These are phyloP conservation scores for Lycaena phlaeas DNA, from an alignment of 2,888 invertebrate genomes.

Conservation along the genomic window DNA sequence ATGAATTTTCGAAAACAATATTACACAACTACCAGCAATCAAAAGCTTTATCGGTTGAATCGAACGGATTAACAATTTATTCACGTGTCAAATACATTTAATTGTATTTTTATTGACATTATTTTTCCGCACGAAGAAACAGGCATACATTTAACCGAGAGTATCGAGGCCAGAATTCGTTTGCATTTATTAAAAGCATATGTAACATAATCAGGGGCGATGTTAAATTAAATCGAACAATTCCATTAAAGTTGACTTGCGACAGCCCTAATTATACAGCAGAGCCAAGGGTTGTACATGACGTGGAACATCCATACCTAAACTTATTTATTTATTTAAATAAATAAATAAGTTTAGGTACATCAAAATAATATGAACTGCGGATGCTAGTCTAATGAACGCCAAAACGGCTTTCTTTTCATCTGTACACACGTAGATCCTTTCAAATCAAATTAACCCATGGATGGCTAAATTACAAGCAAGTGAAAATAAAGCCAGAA, in stretches of 20 bases:
- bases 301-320: no score
- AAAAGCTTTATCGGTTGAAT: slow-evolving; percentile 1
- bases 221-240: slow-evolving; percentile 25
- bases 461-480: no score
- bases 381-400: neutral
- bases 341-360: no score
- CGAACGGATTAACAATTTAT: slow-evolving; percentile 5
- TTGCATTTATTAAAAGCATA: slow-evolving; percentile 20
- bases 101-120: slow-evolving; percentile 6
- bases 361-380: no score
- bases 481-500: neutral
- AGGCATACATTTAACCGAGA: slow-evolving; percentile 12
- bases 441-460: no score
- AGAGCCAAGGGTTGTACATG: slow-evolving; percentile 15
- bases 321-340: no score
- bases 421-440: no score
- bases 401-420: neutral
- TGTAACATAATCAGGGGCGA: slow-evolving; percentile 21
- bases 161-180: slow-evolving; percentile 14
- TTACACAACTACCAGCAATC: neutral
- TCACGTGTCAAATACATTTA: slow-evolving; percentile 6
- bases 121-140: slow-evolving; percentile 4
- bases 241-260: slow-evolving; percentile 22
- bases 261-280: slow-evolving; percentile 33
- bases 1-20: neutral